phyloP scores from a whole-genome alignment of 2,888 invertebrate species.

The Lycia hirtaria region DNA sequence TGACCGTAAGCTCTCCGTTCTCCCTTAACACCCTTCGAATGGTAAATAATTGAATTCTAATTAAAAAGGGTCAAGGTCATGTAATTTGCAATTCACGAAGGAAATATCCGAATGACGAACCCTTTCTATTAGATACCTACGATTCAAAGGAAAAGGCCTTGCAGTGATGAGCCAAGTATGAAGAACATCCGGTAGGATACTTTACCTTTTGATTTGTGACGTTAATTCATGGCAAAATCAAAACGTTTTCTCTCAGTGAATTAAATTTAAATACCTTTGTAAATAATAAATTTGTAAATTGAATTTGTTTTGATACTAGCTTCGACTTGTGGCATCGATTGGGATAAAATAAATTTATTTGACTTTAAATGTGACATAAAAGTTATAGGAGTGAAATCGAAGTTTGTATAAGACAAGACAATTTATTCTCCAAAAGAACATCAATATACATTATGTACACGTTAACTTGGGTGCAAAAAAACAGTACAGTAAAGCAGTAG shows the following conservation, averaged over 20 bases:
- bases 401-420: no score
- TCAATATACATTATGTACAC: no score
- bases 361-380: no score
- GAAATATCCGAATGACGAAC: constrained; percentile 7
- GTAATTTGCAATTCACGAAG: constrained; percentile 15
- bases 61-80: constrained; percentile 20
- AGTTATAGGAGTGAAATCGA: no score
- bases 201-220: not conserved
- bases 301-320: no score
- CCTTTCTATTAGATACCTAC: constrained; percentile 6
- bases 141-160: constrained; percentile 3
- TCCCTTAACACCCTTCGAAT: constrained; percentile 2
- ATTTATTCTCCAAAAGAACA: no score
- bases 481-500: no score
- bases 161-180: constrained; percentile 6
- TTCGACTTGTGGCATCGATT: no score
- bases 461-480: no score
- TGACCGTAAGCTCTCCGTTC: constrained; percentile 2
- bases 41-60: constrained; percentile 21
- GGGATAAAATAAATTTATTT: no score
- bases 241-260: not conserved
- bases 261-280: no score
- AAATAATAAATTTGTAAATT: no score
- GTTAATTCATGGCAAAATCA: not conserved
- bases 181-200: not conserved